Percentiles rank a stretch among this genome's conserved stretches.
Evolutionary conservation across 2,888 invertebrate species (phyloP).

Genomic region (Phlogophora meticulosa): DNA sequence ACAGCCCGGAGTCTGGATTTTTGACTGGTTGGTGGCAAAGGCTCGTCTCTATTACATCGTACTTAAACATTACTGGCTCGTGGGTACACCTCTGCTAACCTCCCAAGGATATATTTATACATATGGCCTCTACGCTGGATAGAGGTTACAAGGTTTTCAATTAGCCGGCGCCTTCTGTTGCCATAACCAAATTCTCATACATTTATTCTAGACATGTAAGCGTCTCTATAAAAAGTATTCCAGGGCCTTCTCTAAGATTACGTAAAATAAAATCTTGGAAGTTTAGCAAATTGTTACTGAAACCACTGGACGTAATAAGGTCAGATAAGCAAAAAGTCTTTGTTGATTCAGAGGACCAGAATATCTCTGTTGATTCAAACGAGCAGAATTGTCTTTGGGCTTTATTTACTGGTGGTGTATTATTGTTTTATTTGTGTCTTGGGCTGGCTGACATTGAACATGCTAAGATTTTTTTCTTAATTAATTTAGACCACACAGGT

Average conservation of each 20-base stretch:
- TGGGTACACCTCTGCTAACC: too few relatives aligned
- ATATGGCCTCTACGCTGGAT: background rate
- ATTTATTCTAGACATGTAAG: background rate
- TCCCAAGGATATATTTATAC: too few relatives aligned
- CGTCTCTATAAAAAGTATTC: slow-evolving; percentile 2
- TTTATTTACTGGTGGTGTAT: background rate
- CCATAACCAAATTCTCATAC: background rate
- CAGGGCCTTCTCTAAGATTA: background rate
- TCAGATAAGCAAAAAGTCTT: background rate
- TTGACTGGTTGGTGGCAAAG: too few relatives aligned
- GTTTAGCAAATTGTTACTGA: background rate
- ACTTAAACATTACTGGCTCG: too few relatives aligned
- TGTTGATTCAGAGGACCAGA: too few relatives aligned
- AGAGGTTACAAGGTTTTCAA: slow-evolving; percentile 6
- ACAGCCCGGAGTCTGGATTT: too few relatives aligned
- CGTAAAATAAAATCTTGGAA: background rate
- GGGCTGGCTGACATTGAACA: too few relatives aligned
- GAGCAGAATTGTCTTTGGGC: too few relatives aligned
- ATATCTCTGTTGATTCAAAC: background rate
- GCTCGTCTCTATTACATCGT: too few relatives aligned
- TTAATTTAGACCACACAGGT: too few relatives aligned
- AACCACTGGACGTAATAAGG: background rate
- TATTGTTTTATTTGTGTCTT: background rate
- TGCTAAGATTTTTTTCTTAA: too few relatives aligned
- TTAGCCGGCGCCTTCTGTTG: background rate